Base-by-base conservation (phyloP, 2,113 vertebrate genomes). In the Ptilonorhynchus violaceus region DNA sequence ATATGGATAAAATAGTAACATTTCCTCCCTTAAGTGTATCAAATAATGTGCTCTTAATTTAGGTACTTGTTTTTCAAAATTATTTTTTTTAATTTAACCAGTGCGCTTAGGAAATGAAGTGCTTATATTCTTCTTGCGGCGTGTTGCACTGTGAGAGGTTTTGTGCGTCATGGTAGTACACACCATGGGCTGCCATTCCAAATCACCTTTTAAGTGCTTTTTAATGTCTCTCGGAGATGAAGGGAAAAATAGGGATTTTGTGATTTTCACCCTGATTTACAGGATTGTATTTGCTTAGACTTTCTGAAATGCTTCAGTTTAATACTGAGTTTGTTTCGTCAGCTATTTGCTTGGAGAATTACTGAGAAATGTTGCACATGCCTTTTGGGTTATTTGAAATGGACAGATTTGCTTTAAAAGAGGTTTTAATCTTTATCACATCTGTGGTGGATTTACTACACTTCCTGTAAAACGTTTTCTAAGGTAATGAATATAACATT, bases 361-460 rank as follows among this genome's bases (percentile, higher is more conserved):
- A 74, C 55, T 91, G 60, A 84, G 85, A 96, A 92, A 89, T n/a
- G 69, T 93, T 94, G 89, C 87, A 73, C 63, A 53, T 85, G 69
- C 70, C 19, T 89, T 96, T 95, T 95, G 42, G 75, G 49, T 82
- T 95, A 93, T 91, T 96, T 95, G 81, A 91, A 97, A 96, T 63
- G 39, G 73, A 78, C 23, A 92, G 67, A 50, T 86, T 53, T 90
- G 56, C 89, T 93, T 85, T 88, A 93, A 95, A 97, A 90, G 66
- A 92, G 42, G 49, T 68, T 86, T 97, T 92, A 94, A 85, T 95
- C 94, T 94, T 95, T 95, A 88, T 96, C 88, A 86, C 85, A 87
- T 97, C 60, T 91, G 73, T 93, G 78, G 24, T 87, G 79, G 81
- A 92, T 96, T 97, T 96, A 93, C 91, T 85, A 76, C 13, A 75